phyloP scores from a whole-genome alignment of 2,888 invertebrate species.

The Aporophyla nigra region DNA sequence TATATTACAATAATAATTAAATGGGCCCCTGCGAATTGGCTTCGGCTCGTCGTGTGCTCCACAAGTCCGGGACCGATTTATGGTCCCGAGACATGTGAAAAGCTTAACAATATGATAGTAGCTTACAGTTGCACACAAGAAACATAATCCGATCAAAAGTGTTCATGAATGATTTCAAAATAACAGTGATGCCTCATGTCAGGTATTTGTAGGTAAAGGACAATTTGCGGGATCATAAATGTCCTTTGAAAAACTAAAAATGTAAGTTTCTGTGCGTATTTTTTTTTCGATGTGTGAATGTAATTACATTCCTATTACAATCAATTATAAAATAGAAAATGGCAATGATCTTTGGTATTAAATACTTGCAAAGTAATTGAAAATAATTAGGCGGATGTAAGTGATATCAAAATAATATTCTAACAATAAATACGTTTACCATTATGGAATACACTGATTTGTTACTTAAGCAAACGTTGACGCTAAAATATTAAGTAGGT shows the following conservation, averaged over 20 bases:
- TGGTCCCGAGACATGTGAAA: not conserved
- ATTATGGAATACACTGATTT: not conserved
- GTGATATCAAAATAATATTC: not conserved
- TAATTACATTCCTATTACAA: not conserved
- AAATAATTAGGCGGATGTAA: not conserved
- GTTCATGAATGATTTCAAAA: not conserved
- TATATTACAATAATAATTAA: not conserved
- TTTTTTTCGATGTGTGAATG: not conserved
- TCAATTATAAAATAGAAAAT: not conserved
- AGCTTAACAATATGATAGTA: not conserved
- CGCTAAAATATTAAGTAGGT: not conserved
- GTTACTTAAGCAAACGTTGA: not conserved
- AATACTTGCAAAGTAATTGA: not conserved
- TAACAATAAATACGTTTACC: not conserved
- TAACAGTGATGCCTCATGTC: not conserved
- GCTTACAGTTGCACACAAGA: not conserved
- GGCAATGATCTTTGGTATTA: slow-evolving; percentile 11
- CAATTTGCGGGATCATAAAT: not conserved
- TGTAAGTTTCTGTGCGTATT: not conserved
- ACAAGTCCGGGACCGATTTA: not conserved
- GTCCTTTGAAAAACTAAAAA: not conserved
- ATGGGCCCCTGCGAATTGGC: too few relatives aligned
- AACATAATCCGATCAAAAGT: not conserved
- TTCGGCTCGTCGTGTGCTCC: too few relatives aligned
- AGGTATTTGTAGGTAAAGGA: not conserved